These are phyloP conservation scores for Podilymbus podiceps DNA, from an alignment of 2,113 vertebrate species.

Conservation along the genomic window DNA sequence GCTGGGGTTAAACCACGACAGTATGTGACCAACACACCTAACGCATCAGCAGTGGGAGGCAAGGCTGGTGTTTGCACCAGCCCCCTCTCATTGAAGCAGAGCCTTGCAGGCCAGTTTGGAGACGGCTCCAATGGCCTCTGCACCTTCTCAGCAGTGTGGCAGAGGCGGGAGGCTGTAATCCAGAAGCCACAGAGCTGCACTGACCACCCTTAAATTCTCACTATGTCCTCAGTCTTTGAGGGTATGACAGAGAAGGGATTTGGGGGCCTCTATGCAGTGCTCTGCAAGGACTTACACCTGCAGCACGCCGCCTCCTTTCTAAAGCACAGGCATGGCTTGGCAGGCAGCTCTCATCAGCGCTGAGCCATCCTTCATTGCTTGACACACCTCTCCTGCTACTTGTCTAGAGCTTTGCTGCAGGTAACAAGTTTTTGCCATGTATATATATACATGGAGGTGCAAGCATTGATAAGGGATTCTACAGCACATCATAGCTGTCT, in stretches of 20 bases:
- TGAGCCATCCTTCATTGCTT: neutral
- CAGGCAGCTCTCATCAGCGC: neutral
- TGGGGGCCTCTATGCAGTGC: neutral
- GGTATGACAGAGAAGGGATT: neutral
- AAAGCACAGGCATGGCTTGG: rapidly evolving
- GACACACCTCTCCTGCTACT: neutral
- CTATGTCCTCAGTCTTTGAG: neutral
- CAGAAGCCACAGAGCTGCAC: neutral
- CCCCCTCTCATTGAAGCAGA: neutral
- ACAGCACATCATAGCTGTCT: neutral
- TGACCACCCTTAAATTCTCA: neutral
- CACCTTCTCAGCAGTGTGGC: neutral
- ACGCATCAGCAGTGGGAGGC: neutral
- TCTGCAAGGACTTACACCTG: neutral
- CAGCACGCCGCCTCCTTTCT: neutral
- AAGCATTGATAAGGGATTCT: neutral
- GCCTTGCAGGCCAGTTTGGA: neutral
- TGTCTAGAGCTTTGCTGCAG: neutral
- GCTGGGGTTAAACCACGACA: no score
- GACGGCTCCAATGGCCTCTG: neutral
- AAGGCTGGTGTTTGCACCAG: neutral
- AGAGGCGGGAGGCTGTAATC: neutral
- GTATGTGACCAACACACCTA: neutral
- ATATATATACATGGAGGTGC: neutral
- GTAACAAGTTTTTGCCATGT: neutral